Base-by-base conservation (phyloP, 2,113 vertebrate species). In the Carassius gibelio region DNA sequence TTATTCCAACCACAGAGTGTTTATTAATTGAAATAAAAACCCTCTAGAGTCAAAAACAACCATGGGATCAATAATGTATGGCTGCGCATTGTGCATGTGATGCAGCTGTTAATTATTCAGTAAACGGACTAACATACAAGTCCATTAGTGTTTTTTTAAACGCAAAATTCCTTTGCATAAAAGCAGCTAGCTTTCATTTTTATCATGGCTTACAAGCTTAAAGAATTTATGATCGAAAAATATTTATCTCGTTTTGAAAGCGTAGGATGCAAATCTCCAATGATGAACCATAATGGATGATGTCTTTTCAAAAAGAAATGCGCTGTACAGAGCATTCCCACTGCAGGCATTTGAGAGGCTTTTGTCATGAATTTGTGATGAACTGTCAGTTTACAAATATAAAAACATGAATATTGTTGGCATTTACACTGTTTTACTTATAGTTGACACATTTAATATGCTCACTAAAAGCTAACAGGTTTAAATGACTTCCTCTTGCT, bases 341-440 rank as follows among this genome's bases (percentile, higher is more conserved):
- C 88, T 84, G 91, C 91, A 87, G 90, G 89, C 71, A 81, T 92
- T 88, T 85, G 88, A 93, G 90, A 92, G 91, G 93, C 91, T 92
- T 92, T 94, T 93, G 85, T 93, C 94, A 94, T 94, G 89, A 94
- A 94, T 95, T 93, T 90, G 88, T 94, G 91, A 94, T 94, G 92
- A 93, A 93, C 93, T 93, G 92, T 90, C 92, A 92, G 93, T 95
- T 95, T 93, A 95, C 93, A 94, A 94, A 94, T 94, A 94, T 87
- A 89, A 91, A 94, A 93, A 93, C 93, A 94, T 94, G 88, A 94
- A 95, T 94, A 94, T 92, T 95, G 91, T 92, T 94, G 85, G 89
- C 93, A 90, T 93, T 92, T 92, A 93, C 92, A 90, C 89, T 88
- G 75, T 93, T 91, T 93, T 89, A 89, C 91, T 94, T 91, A 92